phyloP scores from a whole-genome alignment of 92 coral and sea anemone genomes.

The Palythoa heliodiscus region DNA sequence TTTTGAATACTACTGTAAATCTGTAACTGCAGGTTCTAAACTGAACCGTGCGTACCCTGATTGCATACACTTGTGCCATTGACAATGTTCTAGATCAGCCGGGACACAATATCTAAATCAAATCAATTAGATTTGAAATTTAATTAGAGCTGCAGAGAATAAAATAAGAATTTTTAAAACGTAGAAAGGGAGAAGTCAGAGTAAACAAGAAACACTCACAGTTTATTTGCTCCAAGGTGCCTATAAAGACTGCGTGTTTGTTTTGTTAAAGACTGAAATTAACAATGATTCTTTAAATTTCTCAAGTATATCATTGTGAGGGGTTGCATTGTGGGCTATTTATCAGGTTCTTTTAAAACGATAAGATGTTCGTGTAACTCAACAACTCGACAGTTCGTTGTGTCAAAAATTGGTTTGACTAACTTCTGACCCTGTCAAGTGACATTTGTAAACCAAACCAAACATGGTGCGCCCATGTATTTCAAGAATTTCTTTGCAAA shows the following conservation, averaged over 20 bases:
- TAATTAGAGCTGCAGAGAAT: too few relatives aligned
- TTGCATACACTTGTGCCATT: too few relatives aligned
- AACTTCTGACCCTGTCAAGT: constrained; percentile 29
- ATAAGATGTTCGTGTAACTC: background rate
- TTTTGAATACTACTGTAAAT: too few relatives aligned
- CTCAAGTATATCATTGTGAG: background rate
- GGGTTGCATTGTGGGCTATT: background rate
- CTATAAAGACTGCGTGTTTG: background rate
- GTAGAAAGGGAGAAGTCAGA: too few relatives aligned
- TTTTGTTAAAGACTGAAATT: background rate
- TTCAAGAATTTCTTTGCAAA: constrained; percentile 13
- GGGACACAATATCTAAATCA: too few relatives aligned
- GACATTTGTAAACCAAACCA: background rate
- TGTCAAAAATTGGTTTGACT: constrained; percentile 24
- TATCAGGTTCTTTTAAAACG: constrained; percentile 11
- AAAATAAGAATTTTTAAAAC: too few relatives aligned
- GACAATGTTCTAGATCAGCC: too few relatives aligned
- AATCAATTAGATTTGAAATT: too few relatives aligned
- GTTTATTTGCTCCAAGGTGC: background rate
- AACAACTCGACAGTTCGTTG: constrained; percentile 10
- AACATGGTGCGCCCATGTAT: background rate
- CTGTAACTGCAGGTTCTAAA: too few relatives aligned
- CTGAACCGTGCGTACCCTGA: too few relatives aligned
- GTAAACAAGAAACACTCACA: too few relatives aligned
- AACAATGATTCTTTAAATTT: background rate